Conservation (phyloP, 2,113 vertebrate genomes). For the Lepus timidus region DNA sequence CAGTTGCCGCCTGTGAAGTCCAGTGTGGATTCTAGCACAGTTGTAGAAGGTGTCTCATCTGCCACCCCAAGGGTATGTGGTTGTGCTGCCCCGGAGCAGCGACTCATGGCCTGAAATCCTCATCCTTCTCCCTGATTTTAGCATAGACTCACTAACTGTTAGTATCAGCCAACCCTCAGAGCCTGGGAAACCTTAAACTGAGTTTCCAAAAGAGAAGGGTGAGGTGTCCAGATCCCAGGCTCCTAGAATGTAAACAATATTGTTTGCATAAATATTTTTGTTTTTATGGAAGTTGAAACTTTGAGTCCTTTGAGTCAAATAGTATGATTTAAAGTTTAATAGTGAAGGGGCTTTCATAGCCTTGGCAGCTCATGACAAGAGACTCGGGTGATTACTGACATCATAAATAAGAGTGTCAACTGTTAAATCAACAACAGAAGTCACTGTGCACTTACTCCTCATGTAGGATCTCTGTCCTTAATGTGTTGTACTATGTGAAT, state of each 20-base stretch:
- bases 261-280: background rate
- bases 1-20: background rate
- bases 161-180: background rate
- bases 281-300: background rate
- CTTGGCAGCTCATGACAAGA: too few species aligned
- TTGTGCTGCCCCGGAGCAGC: background rate
- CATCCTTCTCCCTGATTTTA: background rate
- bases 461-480: too few species aligned
- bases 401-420: too few species aligned
- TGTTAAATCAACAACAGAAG: too few species aligned
- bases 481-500: too few species aligned
- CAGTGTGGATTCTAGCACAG: background rate
- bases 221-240: background rate
- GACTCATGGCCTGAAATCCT: background rate
- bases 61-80: background rate
- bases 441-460: too few species aligned
- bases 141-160: background rate
- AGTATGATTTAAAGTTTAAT: conserved; percentile 8
- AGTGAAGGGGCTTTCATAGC: background rate
- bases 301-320: background rate
- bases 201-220: background rate
- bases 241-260: background rate
- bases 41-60: background rate
- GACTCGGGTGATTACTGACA: too few species aligned
- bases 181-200: background rate